Percentiles rank a stretch among this genome's conserved stretches.
Evolutionary conservation across 2,797 vertebrate species (phyloP).

Genomic region (Pempheris klunzingeri): DNA sequence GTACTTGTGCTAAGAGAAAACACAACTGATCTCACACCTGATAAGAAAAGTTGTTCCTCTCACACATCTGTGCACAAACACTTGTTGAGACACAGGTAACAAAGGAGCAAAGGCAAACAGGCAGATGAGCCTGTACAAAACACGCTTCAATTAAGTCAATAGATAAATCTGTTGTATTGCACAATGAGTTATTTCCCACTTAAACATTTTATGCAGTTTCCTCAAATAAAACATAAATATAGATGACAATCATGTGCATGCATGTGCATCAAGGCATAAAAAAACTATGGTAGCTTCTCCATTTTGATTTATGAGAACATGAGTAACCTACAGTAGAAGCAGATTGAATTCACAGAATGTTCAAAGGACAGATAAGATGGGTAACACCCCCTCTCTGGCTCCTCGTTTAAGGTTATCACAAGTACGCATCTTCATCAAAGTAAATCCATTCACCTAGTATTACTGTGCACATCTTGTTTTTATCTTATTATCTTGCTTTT

Average conservation of each 20-base stretch:
- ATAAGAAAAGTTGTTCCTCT: neutral
- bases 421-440: conserved; percentile 15
- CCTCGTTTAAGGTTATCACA: conserved; percentile 20
- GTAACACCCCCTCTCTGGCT: neutral
- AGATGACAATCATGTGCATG: neutral
- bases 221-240: neutral
- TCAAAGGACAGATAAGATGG: conserved; percentile 68
- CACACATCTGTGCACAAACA: neutral
- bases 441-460: neutral
- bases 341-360: conserved; percentile 25
- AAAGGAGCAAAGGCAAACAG: neutral
- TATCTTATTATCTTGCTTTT: neutral
- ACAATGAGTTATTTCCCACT: neutral
- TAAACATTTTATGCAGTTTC: neutral
- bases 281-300: neutral
- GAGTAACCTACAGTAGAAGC: neutral
- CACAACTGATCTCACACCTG: conserved; percentile 33
- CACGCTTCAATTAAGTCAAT: neutral
- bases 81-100: neutral
- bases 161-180: neutral
- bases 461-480: neutral
- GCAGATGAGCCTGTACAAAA: neutral
- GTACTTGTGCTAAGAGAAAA: conserved; percentile 13
- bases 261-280: no score
- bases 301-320: neutral